phyloP scores from a whole-genome alignment of 2,888 invertebrate genomes.

The Bellardia pandia region DNA sequence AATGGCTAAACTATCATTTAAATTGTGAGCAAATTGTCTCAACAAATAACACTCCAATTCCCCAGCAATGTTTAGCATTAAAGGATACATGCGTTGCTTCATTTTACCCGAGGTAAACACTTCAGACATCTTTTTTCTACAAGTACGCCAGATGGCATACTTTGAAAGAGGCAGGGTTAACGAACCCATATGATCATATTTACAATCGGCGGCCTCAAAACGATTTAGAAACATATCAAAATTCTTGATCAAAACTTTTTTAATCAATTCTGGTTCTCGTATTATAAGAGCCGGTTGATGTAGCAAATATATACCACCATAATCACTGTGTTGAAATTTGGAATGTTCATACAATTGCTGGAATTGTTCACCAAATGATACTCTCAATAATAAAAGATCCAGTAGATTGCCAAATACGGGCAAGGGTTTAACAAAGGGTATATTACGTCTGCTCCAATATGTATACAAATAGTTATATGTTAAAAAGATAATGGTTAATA shows the following conservation, averaged over 20 bases:
- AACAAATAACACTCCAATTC: slow-evolving; percentile 77
- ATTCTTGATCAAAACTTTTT: slow-evolving; percentile 82
- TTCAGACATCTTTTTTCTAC: slow-evolving; percentile 78
- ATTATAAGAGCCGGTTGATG: slow-evolving; percentile 84
- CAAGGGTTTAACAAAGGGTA: slow-evolving; percentile 79
- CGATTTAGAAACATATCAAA: slow-evolving; percentile 80
- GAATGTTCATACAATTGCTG: slow-evolving; percentile 80
- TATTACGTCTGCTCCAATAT: slow-evolving; percentile 78
- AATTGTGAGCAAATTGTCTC: slow-evolving; percentile 18
- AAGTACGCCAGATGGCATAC: slow-evolving; percentile 79
- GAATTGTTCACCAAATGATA: slow-evolving; percentile 81
- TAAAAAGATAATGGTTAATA: slow-evolving; percentile 44
- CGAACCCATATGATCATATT: slow-evolving; percentile 77
- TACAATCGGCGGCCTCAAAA: slow-evolving; percentile 79
- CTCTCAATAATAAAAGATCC: slow-evolving; percentile 79
- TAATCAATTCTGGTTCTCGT: slow-evolving; percentile 84
- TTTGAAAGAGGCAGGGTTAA: slow-evolving; percentile 79
- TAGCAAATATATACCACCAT: slow-evolving; percentile 83
- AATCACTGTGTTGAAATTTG: slow-evolving; percentile 72
- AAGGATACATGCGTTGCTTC: slow-evolving; percentile 81
- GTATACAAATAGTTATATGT: slow-evolving; percentile 73
- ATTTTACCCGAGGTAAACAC: slow-evolving; percentile 79
- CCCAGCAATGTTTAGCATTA: slow-evolving; percentile 76
- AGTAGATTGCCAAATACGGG: slow-evolving; percentile 83
- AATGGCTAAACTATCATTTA: not conserved